Evolutionary conservation across 1,140 invertebrate species (phyloP).

Genomic region (Lepeophtheirus salmonis): DNA sequence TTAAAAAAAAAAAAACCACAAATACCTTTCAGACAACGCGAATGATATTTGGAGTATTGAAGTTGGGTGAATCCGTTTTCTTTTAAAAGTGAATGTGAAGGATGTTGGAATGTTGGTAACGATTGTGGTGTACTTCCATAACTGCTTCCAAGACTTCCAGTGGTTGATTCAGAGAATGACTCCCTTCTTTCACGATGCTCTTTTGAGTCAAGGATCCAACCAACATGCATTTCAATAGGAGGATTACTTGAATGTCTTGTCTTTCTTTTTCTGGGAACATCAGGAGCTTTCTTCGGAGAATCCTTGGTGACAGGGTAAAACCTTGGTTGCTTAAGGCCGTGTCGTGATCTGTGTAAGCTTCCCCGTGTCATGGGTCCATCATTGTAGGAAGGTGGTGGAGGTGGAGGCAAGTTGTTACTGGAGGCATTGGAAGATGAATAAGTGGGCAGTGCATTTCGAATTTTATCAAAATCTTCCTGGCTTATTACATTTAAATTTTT

Average conservation of each 20-base stretch:
- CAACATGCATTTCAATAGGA: conserved; percentile 68
- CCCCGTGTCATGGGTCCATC: conserved; percentile 20
- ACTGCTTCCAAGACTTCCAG: conserved; percentile 12
- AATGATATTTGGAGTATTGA: conserved; percentile 84
- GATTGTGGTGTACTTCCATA: conserved; percentile 39
- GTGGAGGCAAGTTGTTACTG: conserved; percentile 39
- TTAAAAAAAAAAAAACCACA: conserved; percentile 17
- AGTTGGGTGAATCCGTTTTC: conserved; percentile 95
- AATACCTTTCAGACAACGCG: conserved; percentile 71
- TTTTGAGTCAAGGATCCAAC: conserved; percentile 82
- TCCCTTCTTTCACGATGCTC: conserved; percentile 36
- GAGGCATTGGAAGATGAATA: conserved; percentile 27
- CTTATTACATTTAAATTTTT: conserved; percentile 76
- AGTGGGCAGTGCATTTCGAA: conserved; percentile 41
- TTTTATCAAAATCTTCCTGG: conserved; percentile 65
- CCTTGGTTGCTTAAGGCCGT: conserved; percentile 34
- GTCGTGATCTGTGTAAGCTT: conserved; percentile 24
- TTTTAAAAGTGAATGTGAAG: conserved; percentile 79
- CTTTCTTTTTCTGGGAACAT: conserved; percentile 59
- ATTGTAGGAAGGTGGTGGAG: conserved; percentile 37
- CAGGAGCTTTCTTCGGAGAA: conserved; percentile 26
- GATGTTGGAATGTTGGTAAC: conserved; percentile 80
- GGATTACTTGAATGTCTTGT: conserved; percentile 78
- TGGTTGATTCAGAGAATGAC: conserved; percentile 4
- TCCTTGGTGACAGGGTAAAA: conserved; percentile 91